Conservation (phyloP, 2,797 vertebrate genomes). For the Eulemur mongoz region DNA sequence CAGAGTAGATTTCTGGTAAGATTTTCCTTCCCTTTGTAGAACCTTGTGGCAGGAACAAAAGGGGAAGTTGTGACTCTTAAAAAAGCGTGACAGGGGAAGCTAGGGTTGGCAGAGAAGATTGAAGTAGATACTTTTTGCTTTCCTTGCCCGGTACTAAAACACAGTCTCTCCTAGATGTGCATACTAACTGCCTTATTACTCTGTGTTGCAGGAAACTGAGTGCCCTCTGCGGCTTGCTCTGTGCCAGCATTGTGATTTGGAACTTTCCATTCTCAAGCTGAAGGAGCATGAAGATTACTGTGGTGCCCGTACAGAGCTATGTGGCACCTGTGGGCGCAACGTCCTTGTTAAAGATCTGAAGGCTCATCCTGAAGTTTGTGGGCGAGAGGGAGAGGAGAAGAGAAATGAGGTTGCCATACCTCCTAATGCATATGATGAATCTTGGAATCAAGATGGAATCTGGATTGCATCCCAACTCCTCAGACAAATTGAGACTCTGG, state of each 20-base stretch:
- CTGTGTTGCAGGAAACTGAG: slow-evolving; percentile 79
- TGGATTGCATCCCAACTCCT: slow-evolving; percentile 85
- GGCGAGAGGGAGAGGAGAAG: slow-evolving; percentile 84
- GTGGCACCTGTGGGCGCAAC: slow-evolving; percentile 90
- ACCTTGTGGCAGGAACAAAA: background rate
- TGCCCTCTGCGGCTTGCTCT: slow-evolving; percentile 91
- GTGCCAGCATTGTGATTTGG: slow-evolving; percentile 95
- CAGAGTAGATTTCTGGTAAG: background rate
- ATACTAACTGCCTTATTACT: background rate
- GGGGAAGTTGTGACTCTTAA: background rate
- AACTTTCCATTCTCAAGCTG: slow-evolving; percentile 91
- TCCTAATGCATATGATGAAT: background rate
- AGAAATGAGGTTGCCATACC: slow-evolving; percentile 80
- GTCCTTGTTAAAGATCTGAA: slow-evolving; percentile 92
- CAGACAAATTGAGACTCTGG: slow-evolving; percentile 83
- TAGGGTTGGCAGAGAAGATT: background rate
- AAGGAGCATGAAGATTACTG: slow-evolving; percentile 96
- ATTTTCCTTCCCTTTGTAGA: background rate
- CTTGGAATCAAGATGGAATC: slow-evolving; percentile 71
- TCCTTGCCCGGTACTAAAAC: background rate
- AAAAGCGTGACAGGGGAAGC: background rate
- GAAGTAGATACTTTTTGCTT: background rate
- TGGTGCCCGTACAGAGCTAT: slow-evolving; percentile 94
- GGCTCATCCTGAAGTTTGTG: slow-evolving; percentile 91
- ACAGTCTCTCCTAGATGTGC: background rate